Evolutionary conservation across 2,888 invertebrate species (phyloP).

Genomic region (Gastrophysa polygoni): DNA sequence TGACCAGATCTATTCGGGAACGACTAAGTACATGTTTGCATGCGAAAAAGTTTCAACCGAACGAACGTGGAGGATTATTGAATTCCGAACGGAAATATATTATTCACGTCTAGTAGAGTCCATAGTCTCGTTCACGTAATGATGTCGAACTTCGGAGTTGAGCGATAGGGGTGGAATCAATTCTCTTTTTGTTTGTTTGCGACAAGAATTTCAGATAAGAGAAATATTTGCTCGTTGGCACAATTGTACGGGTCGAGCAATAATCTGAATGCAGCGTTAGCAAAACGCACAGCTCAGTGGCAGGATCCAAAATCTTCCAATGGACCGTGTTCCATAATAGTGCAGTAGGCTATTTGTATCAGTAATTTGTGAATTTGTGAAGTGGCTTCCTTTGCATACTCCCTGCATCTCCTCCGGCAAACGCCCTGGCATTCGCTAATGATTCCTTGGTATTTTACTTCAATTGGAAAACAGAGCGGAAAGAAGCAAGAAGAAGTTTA

Average conservation of each 20-base stretch:
- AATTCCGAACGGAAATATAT: not conserved
- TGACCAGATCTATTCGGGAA: not conserved
- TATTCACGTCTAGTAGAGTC: not conserved
- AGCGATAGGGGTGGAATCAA: not conserved
- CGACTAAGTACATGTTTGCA: not conserved
- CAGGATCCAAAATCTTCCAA: too few relatives aligned
- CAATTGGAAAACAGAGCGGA: too few relatives aligned
- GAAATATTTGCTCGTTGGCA: not conserved
- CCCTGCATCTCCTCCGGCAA: too few relatives aligned
- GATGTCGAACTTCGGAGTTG: not conserved
- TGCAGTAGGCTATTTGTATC: too few relatives aligned
- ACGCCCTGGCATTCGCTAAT: too few relatives aligned
- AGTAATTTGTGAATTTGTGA: too few relatives aligned
- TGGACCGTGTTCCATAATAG: too few relatives aligned
- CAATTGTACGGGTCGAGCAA: too few relatives aligned
- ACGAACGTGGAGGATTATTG: not conserved
- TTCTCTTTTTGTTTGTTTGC: not conserved
- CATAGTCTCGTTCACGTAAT: not conserved
- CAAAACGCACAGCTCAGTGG: too few relatives aligned
- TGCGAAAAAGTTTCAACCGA: not conserved
- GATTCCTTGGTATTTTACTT: too few relatives aligned
- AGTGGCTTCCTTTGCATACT: too few relatives aligned
- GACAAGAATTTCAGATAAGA: not conserved
- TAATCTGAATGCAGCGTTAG: too few relatives aligned
- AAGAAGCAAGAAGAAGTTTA: not conserved